Conservation (phyloP, 2,797 vertebrate genomes). For the Sandelia bainsii region DNA sequence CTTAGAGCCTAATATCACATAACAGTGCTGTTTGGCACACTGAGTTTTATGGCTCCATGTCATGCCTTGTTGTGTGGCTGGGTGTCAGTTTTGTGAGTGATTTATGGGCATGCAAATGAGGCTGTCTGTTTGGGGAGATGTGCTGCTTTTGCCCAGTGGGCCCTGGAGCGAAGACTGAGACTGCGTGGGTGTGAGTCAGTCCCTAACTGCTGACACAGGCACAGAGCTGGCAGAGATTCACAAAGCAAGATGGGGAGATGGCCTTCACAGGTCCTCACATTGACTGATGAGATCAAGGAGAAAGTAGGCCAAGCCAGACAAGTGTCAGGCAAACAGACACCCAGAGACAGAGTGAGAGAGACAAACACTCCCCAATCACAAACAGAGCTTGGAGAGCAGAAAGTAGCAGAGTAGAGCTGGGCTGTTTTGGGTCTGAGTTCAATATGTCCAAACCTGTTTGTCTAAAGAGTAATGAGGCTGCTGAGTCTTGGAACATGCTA, state of each 20-base stretch:
- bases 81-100: conserved; percentile 74
- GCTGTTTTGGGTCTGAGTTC: conserved; percentile 75
- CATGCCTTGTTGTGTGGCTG: conserved; percentile 58
- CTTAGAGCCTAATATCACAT: conserved; percentile 44
- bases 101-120: conserved; percentile 83
- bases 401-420: conserved; percentile 41
- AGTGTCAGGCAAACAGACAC: conserved; percentile 77
- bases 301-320: conserved; percentile 81
- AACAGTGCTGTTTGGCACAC: conserved; percentile 42
- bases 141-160: conserved; percentile 67
- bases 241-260: conserved; percentile 66
- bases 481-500: conserved; percentile 43
- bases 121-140: conserved; percentile 74
- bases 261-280: conserved; percentile 80
- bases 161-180: conserved; percentile 62
- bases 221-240: conserved; percentile 71
- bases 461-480: conserved; percentile 76
- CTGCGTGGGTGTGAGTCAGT: conserved; percentile 73
- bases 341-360: conserved; percentile 64
- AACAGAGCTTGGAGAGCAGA: conserved; percentile 52
- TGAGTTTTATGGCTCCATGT: conserved; percentile 45
- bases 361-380: conserved; percentile 72
- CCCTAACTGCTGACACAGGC: conserved; percentile 81
- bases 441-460: conserved; percentile 80
- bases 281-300: conserved; percentile 83